Percentiles rank a stretch among this genome's conserved stretches.
Conservation (phyloP, 2,888 invertebrate genomes). For the Xanthostigma xanthostigma region DNA sequence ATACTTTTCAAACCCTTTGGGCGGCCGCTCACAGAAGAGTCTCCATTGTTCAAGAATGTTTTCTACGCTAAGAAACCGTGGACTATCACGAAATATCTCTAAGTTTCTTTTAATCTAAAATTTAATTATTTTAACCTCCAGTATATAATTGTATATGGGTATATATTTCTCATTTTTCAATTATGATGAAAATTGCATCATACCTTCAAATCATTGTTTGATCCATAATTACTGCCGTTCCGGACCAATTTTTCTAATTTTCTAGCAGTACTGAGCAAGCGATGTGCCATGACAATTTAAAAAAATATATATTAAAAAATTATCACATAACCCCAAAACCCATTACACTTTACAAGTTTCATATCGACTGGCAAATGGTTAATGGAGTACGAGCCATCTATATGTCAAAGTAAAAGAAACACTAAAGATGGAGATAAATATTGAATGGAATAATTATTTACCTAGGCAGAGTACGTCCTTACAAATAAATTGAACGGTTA, state of each 20-base stretch:
- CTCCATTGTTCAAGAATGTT: conserved; percentile 30
- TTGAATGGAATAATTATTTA: too few relatives aligned
- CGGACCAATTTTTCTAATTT: conserved; percentile 3
- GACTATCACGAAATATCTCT: neutral
- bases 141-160: neutral
- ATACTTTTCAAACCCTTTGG: conserved; percentile 90
- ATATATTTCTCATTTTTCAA: neutral
- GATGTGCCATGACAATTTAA: conserved; percentile 6
- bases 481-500: too few relatives aligned
- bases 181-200: conserved; percentile 2
- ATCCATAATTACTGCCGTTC: neutral
- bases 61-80: neutral
- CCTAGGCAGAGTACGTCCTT: too few relatives aligned
- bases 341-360: neutral
- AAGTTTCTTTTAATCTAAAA: conserved; percentile 2
- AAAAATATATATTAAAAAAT: neutral
- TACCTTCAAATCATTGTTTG: conserved; percentile 1
- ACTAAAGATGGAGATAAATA: too few relatives aligned
- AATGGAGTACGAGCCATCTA: too few relatives aligned
- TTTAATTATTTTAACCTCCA: neutral
- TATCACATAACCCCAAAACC: neutral
- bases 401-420: too few relatives aligned
- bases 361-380: too few relatives aligned
- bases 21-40: conserved; percentile 60
- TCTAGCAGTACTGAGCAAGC: neutral